Evolutionary conservation across 2,888 invertebrate species (phyloP).

Genomic region (Epinotia brunnichana): DNA sequence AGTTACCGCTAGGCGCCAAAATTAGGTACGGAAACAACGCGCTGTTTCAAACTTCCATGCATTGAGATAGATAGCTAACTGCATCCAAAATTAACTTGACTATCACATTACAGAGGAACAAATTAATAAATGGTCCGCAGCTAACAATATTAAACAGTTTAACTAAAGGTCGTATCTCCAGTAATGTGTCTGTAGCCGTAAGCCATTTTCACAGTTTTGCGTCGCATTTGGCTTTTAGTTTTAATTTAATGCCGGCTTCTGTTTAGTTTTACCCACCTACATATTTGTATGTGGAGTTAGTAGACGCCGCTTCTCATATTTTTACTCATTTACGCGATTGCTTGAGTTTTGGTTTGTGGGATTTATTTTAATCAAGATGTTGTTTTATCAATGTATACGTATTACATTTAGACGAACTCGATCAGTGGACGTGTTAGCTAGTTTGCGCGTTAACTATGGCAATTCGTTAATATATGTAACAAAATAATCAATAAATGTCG

Average conservation of each 20-base stretch:
- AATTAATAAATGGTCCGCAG: constrained; percentile 62
- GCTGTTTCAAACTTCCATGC: constrained; percentile 10
- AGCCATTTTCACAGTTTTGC: constrained; percentile 9
- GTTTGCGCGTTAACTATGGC: neutral
- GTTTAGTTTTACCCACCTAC: constrained; percentile 24
- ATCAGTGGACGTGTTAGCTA: neutral
- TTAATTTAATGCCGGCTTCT: constrained; percentile 37
- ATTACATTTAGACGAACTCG: too few relatives aligned
- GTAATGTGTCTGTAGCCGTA: neutral
- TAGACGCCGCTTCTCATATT: constrained; percentile 29
- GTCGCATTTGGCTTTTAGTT: constrained; percentile 37
- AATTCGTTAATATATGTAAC: neutral
- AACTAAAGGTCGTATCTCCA: neutral
- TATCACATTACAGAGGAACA: constrained; percentile 51
- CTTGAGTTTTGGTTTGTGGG: constrained; percentile 11
- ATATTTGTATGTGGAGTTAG: constrained; percentile 17
- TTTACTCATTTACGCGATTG: constrained; percentile 31
- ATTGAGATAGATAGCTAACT: constrained; percentile 23
- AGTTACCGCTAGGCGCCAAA: constrained; percentile 1
- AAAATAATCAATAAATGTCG: too few relatives aligned
- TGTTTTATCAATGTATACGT: too few relatives aligned
- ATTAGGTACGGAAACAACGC: neutral
- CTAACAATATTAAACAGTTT: constrained; percentile 54
- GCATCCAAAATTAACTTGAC: constrained; percentile 31
- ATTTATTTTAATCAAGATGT: neutral